Evolutionary conservation across 2,113 vertebrate species (phyloP), one percentile per base, ranked within the genome.

Genomic region (Equus quagga): DNA sequence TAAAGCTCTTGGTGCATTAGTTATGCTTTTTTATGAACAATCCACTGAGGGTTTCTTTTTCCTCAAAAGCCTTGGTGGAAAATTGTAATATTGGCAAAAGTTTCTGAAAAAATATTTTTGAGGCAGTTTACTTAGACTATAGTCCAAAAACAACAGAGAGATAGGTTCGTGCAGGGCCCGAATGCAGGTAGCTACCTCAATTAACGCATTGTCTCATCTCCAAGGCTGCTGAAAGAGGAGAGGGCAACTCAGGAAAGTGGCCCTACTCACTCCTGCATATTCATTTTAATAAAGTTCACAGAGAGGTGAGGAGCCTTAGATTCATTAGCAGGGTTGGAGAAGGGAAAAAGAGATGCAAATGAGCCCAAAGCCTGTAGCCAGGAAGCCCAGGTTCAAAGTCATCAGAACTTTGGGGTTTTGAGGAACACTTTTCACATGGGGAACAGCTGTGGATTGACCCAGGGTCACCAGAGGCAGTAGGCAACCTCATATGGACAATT

Each of bases 201-300:
- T 96, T 91, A 41, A 96, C 46, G 51, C 98, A 96, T 24, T 98
- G 97, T 97, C 97, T 98, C 95, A 96, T 97, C 95, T 96, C 94
- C 65, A 91, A 90, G 56, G 75, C 26, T 85, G 31, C 75, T 96
- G 97, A 94, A 98, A 96, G 51, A 97, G 19, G 69, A 92, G 93
- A 91, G 94, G 82, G 70, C 10, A 56, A 56, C 62, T 96, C 83
- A 92, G 96, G 62, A 94, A 98, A 92, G 60, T 65, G 70, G 51
- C 64, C 81, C 70, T 51, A 70, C n/a, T 92, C 41, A 60, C 60
- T 79, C 69, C 14, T 56, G 84, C 56, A 89, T 67, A 73, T 51
- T 65, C 44, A 97, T 92, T 97, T 94, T 97, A 94, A 88, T 97
- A 80, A 97, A 98, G 98, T 97, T 98, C 97, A 98, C 13, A 46